Evolutionary conservation across 2,888 invertebrate genomes (phyloP), one percentile per base, ranked within the genome.

Genomic region (Lycophotia porphyrea): DNA sequence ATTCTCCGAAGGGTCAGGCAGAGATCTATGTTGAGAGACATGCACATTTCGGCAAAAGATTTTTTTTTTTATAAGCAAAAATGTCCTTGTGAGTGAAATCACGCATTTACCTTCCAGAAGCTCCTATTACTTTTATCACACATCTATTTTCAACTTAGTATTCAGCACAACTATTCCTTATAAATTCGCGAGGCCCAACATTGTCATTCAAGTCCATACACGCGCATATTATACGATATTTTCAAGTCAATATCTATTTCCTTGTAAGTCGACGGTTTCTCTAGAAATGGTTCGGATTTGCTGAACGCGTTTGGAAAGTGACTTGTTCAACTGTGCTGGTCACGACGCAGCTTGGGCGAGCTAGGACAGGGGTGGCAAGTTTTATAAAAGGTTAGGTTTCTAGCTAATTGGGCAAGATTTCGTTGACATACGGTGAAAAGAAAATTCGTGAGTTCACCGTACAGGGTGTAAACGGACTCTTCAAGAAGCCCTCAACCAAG

Each of bases 271-370:
- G 84, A 78, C 74, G 84, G 90, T 92, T 90, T 90, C 88, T 80
- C 90, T 92, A 90, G 91, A 92, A 93, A 94, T 92, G 91, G 93
- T 90, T 89, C 88, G 92, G 92, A 92, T 91, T 91, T 89, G 85
- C 88, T 63, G 91, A 95, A 95, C 95, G 86, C 90, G 95, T 95
- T 88, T 95, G 92, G 95, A 95, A 95, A 95, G 95, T 93, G 89
- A 89, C 88, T 88, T 79, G 87, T 84, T 87, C 90, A 93, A 91
- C 90, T 91, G 92, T 92, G 84, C 89, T 85, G 80, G 88, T 87
- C 89, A 88, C 89, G 90, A 89, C 85, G 78, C 84, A 82, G 87
- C 81, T 82, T 79, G 42, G 49, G 27, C 36, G 8, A 71, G 67
- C 66, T 78, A 42, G 58, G 55, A 18, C 58, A 83, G 87, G 83